Conservation (phyloP, 2,113 vertebrate species). For the Caranx ignobilis region DNA sequence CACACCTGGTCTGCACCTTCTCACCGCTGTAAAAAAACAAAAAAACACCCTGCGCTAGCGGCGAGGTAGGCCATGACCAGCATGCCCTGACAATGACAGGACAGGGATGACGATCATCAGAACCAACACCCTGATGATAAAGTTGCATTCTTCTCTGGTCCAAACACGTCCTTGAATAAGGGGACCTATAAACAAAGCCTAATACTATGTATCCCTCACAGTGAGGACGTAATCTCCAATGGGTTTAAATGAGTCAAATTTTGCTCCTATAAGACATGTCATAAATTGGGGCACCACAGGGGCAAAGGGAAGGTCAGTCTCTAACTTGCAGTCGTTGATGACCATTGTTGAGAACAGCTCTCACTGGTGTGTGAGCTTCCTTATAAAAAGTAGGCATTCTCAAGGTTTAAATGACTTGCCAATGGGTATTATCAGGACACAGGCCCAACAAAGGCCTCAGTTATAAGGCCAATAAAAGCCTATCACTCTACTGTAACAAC, state of each 20-base stretch:
- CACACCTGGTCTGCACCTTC: slow-evolving; percentile 86
- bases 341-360: slow-evolving; percentile 72
- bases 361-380: slow-evolving; percentile 77
- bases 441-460: slow-evolving; percentile 81
- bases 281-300: slow-evolving; percentile 42
- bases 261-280: slow-evolving; percentile 29
- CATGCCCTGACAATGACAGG: slow-evolving; percentile 75
- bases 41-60: slow-evolving; percentile 48
- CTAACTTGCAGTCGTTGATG: slow-evolving; percentile 70
- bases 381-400: slow-evolving; percentile 82
- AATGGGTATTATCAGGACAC: slow-evolving; percentile 83
- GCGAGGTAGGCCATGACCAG: slow-evolving; percentile 56
- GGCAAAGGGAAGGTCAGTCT: slow-evolving; percentile 76
- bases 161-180: slow-evolving; percentile 58
- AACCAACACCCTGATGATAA: slow-evolving; percentile 68
- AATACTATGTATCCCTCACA: slow-evolving; percentile 9
- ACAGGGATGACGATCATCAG: slow-evolving; percentile 50
- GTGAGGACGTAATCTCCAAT: not conserved
- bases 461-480: slow-evolving; percentile 84
- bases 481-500: slow-evolving; percentile 85
- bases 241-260: slow-evolving; percentile 34
- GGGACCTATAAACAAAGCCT: slow-evolving; percentile 46
- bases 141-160: slow-evolving; percentile 77
- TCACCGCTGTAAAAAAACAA: slow-evolving; percentile 72
- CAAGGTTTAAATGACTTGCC: slow-evolving; percentile 83